Percentiles rank a stretch among this genome's conserved stretches.
Evolutionary conservation across 1,140 invertebrate species (phyloP).

Genomic region (Stenopsyche tienmushanensis): DNA sequence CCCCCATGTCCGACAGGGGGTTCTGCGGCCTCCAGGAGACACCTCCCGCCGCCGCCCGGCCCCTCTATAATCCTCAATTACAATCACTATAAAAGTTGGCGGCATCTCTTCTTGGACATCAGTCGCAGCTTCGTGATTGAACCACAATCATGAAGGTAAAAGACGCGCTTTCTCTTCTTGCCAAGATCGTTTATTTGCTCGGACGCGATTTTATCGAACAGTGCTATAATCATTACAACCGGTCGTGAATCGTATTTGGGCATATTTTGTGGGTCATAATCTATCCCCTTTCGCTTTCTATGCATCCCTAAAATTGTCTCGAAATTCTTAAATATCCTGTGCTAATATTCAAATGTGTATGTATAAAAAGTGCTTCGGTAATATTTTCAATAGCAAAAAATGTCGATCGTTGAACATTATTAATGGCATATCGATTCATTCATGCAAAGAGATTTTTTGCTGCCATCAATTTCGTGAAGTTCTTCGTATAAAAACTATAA

Average conservation of each 20-base stretch:
- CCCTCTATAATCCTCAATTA: conserved; percentile 6
- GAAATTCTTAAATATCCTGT: too few species aligned
- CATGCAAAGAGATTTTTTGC: too few species aligned
- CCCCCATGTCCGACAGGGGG: neutral
- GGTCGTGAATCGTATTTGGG: too few species aligned
- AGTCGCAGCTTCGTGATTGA: conserved; percentile 36
- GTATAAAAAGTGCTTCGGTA: neutral
- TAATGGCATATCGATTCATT: too few species aligned
- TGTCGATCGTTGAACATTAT: neutral
- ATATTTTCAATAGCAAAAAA: neutral
- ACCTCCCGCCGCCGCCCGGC: conserved; percentile 13
- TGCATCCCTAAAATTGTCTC: too few species aligned
- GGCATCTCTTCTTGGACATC: conserved; percentile 28
- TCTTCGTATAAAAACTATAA: neutral
- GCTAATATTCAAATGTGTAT: too few species aligned
- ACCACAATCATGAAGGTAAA: conserved; percentile 39
- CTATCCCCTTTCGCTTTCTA: too few species aligned
- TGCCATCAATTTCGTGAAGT: neutral
- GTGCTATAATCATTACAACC: too few species aligned
- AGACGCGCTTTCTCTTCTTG: neutral
- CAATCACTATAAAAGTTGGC: conserved; percentile 35
- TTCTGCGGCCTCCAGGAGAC: conserved; percentile 15
- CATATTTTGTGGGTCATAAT: too few species aligned
- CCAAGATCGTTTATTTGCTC: too few species aligned
- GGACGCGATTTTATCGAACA: too few species aligned